Base-by-base conservation (phyloP, 2,888 invertebrate species). In the Lasioglossum morio region DNA sequence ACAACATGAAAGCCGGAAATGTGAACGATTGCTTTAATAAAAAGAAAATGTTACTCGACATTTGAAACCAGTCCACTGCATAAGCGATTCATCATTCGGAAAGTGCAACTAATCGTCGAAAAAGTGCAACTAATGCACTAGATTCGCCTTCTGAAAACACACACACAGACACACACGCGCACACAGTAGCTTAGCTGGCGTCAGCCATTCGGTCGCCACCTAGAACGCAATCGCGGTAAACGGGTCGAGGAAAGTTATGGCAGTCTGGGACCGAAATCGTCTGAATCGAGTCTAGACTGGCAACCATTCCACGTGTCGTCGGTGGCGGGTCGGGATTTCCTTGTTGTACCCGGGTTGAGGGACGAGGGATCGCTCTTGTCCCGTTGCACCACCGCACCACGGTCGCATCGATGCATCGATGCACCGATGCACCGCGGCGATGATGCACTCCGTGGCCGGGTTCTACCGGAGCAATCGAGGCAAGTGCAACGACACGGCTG, bases 401-500 rank as follows among this genome's bases (percentile, higher is more conserved):
- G 63, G 23, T n/a, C n/a, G 63, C 63, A 30, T 63, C 30, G 63
- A 53, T 53, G 53, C 48, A 48, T 19, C 48, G n/a, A 34, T 34
- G 34, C 34, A 34, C 34, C 34, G 48, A 48, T 48, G 48, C 53
- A 53, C 7, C 63, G 16, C 30, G n/a, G 30, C 63, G 63, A 63
- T 63, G 63, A 63, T 63, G 63, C 63, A 63, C 63, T 63, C 63
- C 60, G 27, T 34, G 34, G 66, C 66, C 34, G 34, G 66, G 66
- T 23, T 23, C 34, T 12, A 30, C n/a, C 30, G 40, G 30, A 34
- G 69, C 79, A 77, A 81, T 63, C 27, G 72, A 37, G 83, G 57
- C 74, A 78, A 83, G 82, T 81, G 73, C 60, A 79, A 74, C 73
- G 82, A 72, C 72, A 72, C 81, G 74, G 73, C 63, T 37, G 73